phyloP scores from a whole-genome alignment of 2,113 vertebrate genomes.

The Chaetodon auriga region DNA sequence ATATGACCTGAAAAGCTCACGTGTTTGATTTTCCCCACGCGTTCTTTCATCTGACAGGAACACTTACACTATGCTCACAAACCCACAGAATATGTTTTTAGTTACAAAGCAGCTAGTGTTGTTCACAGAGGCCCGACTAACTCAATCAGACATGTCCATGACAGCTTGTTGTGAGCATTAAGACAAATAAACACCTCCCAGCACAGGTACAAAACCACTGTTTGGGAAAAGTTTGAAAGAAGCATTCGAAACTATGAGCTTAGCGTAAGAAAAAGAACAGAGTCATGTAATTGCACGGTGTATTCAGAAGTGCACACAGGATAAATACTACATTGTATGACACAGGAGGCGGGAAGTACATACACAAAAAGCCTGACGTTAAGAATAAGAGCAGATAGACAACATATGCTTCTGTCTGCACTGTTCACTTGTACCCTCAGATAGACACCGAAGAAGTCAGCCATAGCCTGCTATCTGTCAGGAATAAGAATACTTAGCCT shows the following conservation, averaged over 20 bases:
- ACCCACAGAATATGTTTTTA: conserved; percentile 13
- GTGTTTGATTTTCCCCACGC: conserved; percentile 7
- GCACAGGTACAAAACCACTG: conserved; percentile 28
- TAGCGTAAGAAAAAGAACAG: background rate
- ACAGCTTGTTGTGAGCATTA: conserved; percentile 49
- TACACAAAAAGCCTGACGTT: conserved; percentile 8
- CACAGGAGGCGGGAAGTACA: background rate
- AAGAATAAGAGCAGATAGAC: background rate
- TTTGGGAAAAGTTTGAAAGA: conserved; percentile 18
- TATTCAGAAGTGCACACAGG: conserved; percentile 1
- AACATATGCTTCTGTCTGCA: conserved; percentile 24
- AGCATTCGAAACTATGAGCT: background rate
- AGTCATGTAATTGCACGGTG: background rate
- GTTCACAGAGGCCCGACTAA: conserved; percentile 43
- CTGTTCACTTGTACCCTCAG: background rate
- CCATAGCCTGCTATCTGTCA: conserved; percentile 24
- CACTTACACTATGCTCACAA: conserved; percentile 25
- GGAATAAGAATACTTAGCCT: conserved; percentile 42
- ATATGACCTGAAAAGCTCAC: background rate
- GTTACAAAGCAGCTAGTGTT: conserved; percentile 19
- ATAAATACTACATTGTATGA: background rate
- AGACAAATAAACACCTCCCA: conserved; percentile 35
- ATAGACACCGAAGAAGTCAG: conserved; percentile 39
- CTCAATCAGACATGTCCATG: conserved; percentile 24
- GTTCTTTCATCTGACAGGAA: conserved; percentile 19